These are phyloP conservation scores for Xanthostigma xanthostigma DNA, from an alignment of 2,888 invertebrate genomes.

Conservation along the genomic window DNA sequence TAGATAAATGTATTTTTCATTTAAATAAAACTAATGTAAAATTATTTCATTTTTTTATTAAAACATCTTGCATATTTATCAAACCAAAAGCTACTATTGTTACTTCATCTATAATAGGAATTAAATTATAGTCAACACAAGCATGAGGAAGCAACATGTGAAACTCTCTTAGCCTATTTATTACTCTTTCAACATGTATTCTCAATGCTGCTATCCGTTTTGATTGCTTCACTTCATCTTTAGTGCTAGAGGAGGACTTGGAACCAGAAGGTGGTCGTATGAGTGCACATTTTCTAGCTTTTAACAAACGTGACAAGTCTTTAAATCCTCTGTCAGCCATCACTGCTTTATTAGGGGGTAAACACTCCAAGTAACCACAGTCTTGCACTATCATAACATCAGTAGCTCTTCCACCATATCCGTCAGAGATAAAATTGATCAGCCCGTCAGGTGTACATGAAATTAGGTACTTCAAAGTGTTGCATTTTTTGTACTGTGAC, in stretches of 20 bases:
- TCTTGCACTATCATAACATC: background rate
- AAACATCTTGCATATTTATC: background rate
- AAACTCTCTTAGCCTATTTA: conserved; percentile 7
- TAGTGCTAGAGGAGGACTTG: background rate
- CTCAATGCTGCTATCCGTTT: conserved; percentile 6
- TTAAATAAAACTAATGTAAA: background rate
- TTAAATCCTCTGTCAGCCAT: background rate
- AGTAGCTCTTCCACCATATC: background rate
- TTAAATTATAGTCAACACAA: conserved; percentile 2
- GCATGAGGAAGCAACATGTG: conserved; percentile 5
- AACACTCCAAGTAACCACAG: conserved; percentile 1
- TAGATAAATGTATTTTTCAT: background rate
- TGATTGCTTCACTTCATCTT: conserved; percentile 5
- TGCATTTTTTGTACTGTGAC: conserved; percentile 1
- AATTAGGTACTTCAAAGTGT: background rate
- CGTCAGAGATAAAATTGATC: background rate
- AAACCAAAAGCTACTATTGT: conserved; percentile 3
- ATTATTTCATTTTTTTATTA: background rate
- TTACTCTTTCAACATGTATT: conserved; percentile 7
- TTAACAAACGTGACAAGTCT: background rate
- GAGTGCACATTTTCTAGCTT: background rate
- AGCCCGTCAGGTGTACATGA: background rate
- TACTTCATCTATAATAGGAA: conserved; percentile 3
- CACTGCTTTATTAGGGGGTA: background rate
- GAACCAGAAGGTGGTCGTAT: background rate